phyloP scores from a whole-genome alignment of 2,113 vertebrate species.

The Elaphurus davidianus region DNA sequence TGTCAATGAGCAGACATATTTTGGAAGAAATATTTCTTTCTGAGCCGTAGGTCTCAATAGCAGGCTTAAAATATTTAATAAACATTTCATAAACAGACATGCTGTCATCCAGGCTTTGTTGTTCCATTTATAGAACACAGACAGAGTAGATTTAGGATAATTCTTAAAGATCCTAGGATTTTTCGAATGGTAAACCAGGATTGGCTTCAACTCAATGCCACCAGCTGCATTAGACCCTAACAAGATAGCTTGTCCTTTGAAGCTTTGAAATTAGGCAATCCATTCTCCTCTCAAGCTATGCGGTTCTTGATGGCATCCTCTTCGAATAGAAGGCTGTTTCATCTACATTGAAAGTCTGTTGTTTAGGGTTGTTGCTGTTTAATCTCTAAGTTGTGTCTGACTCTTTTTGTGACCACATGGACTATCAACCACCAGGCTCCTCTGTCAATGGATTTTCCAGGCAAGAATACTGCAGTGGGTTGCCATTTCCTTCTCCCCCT shows the following conservation, averaged over 20 bases:
- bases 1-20: not conserved
- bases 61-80: not conserved
- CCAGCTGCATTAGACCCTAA: not conserved
- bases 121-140: not conserved
- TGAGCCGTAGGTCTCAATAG: not conserved
- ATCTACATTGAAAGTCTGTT: not conserved
- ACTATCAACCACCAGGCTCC: not conserved
- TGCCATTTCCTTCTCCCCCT: not conserved
- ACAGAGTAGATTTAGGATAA: not conserved
- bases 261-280: not conserved
- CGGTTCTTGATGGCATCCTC: not conserved
- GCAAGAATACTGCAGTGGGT: not conserved
- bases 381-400: not conserved
- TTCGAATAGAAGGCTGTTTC: not conserved
- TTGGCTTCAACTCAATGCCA: not conserved
- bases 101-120: not conserved
- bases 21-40: not conserved
- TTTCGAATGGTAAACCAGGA: not conserved
- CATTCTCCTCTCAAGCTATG: not conserved
- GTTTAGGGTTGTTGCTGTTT: not conserved
- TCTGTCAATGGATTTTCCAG: not conserved
- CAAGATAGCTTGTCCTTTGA: not conserved
- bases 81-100: not conserved
- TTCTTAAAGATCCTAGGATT: not conserved
- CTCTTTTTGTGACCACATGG: not conserved